Evolutionary conservation across 2,888 invertebrate genomes (phyloP).

Genomic region (Oscheius sp.): DNA sequence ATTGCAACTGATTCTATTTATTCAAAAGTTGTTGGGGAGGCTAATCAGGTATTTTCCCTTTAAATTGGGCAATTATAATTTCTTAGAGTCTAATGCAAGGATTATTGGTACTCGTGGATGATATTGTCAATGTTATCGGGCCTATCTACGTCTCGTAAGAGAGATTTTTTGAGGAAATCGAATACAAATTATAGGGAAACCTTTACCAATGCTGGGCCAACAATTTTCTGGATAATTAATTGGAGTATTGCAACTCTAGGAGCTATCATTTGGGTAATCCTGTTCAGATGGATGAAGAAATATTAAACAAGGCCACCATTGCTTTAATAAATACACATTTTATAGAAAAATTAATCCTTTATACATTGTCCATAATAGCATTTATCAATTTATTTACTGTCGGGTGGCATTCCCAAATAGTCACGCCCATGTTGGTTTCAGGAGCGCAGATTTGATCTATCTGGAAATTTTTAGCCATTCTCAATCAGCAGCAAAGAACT

Average conservation of each 20-base stretch:
- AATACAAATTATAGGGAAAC: conserved; percentile 11
- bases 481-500: too few species aligned
- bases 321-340: too few species aligned
- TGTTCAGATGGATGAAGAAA: conserved; percentile 3
- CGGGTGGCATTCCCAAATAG: too few species aligned
- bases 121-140: not conserved
- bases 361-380: too few species aligned
- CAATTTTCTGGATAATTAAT: conserved; percentile 24
- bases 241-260: conserved; percentile 3
- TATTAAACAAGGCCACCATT: not conserved
- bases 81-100: conserved; percentile 31
- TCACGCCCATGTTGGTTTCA: too few species aligned
- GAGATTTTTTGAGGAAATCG: not conserved
- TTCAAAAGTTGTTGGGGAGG: conserved; percentile 26
- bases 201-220: conserved; percentile 14
- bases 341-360: too few species aligned
- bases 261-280: not conserved
- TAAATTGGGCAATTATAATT: not conserved
- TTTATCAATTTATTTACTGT: too few species aligned
- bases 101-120: not conserved
- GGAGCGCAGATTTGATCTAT: too few species aligned
- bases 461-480: too few species aligned
- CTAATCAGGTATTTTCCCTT: conserved; percentile 3
- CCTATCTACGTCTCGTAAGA: conserved; percentile 24
- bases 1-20: conserved; percentile 24